phyloP scores from a whole-genome alignment of 2,797 vertebrate genomes.

The Periophthalmus magnuspinnatus region DNA sequence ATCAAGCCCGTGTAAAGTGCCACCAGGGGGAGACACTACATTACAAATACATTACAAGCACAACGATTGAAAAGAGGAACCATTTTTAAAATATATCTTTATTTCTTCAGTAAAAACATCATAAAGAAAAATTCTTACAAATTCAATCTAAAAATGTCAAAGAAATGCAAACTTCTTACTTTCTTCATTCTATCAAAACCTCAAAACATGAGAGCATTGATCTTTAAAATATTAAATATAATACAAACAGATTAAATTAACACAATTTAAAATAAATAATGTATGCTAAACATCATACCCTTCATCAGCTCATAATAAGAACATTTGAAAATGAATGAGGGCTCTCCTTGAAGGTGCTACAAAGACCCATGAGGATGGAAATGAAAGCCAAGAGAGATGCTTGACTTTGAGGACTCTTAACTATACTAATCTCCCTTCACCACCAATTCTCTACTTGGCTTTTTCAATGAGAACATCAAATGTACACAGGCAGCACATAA shows the following conservation, averaged over 20 bases:
- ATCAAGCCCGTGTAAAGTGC: no score
- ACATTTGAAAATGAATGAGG: conserved; percentile 50
- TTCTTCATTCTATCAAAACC: conserved; percentile 44
- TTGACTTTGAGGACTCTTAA: conserved; percentile 31
- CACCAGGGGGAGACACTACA: conserved; percentile 45
- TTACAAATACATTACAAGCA: no score
- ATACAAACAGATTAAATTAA: conserved; percentile 49
- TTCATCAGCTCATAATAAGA: conserved; percentile 34
- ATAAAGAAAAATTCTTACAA: conserved; percentile 65
- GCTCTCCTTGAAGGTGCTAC: conserved; percentile 35
- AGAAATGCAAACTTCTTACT: conserved; percentile 48
- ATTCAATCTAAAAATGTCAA: conserved; percentile 65
- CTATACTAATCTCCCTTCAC: conserved; percentile 36
- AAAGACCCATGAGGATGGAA: conserved; percentile 56
- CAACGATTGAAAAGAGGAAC: neutral
- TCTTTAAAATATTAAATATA: conserved; percentile 29
- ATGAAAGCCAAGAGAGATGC: conserved; percentile 38
- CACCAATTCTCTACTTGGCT: conserved; percentile 27
- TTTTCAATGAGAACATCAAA: conserved; percentile 42
- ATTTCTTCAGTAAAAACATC: conserved; percentile 77
- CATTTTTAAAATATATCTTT: conserved; percentile 69
- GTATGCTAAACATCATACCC: conserved; percentile 39
- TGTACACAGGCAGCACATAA: conserved; percentile 14
- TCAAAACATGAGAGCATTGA: conserved; percentile 47
- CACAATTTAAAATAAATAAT: conserved; percentile 58